A percentile compares a stretch with the other conserved stretches of the same genome.
phyloP scores from a whole-genome alignment of 1,140 invertebrate species.

The Dendroctonus valens region DNA sequence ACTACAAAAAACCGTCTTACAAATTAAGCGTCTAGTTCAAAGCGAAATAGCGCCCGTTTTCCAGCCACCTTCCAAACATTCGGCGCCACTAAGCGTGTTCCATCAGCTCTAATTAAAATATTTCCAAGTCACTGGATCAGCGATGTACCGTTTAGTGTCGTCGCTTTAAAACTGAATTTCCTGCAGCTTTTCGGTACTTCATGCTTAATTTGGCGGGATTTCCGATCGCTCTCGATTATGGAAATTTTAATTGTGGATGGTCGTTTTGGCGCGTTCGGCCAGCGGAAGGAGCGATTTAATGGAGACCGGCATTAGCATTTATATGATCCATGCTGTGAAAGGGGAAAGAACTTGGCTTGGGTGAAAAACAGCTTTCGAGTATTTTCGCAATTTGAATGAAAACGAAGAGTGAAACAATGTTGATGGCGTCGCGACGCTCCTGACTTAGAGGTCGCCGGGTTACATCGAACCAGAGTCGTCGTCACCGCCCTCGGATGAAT shows the following conservation, averaged over 20 bases:
- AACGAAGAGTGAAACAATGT: neutral
- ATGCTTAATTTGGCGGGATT: slow-evolving; percentile 24
- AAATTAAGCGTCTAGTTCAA: no score
- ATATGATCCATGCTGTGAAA: slow-evolving; percentile 1
- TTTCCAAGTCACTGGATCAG: slow-evolving; percentile 4
- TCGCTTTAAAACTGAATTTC: slow-evolving; percentile 16
- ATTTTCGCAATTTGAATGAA: neutral
- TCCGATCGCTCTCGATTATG: slow-evolving; percentile 23
- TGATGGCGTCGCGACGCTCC: neutral
- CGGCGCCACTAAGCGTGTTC: no score
- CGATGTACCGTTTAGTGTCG: slow-evolving; percentile 14
- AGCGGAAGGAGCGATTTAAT: slow-evolving; percentile 12
- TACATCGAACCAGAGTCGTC: slow-evolving; percentile 36
- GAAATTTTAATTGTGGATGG: slow-evolving; percentile 23
- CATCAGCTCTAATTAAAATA: neutral
- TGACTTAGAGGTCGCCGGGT: slow-evolving; percentile 5
- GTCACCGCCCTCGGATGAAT: slow-evolving; percentile 39
- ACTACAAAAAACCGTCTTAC: no score
- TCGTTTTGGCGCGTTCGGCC: slow-evolving; percentile 11
- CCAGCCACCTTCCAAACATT: no score
- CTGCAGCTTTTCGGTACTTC: slow-evolving; percentile 9
- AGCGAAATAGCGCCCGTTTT: no score
- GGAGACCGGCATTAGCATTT: slow-evolving; percentile 20
- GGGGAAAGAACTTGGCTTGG: no score
- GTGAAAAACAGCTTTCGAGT: neutral